phyloP scores from a whole-genome alignment of 2,888 invertebrate genomes.

The Andrena praecox region DNA sequence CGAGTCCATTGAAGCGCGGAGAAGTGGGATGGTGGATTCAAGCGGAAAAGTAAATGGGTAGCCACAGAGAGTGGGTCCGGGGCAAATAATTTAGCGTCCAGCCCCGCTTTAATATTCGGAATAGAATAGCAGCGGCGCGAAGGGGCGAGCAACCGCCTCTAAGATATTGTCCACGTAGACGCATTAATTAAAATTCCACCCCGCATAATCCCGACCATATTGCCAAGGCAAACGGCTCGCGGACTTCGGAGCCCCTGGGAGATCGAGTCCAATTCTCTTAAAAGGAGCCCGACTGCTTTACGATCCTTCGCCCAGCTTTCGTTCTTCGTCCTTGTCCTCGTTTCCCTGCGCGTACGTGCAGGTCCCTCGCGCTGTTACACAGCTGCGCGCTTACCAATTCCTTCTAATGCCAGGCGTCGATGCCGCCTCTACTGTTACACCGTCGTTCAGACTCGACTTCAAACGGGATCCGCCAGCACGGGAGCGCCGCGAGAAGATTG shows the following conservation, averaged over 20 bases:
- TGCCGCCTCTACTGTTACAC: no score
- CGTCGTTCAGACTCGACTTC: no score
- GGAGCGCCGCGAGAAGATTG: not conserved
- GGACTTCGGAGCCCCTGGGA: conserved; percentile 14
- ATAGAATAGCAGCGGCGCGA: conserved; percentile 5
- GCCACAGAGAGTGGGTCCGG: not conserved
- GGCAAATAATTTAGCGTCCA: conserved; percentile 46
- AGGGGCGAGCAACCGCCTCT: not conserved
- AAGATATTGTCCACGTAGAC: conserved; percentile 43
- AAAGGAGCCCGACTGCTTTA: conserved; percentile 28
- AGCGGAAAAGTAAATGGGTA: conserved; percentile 38
- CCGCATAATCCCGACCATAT: conserved; percentile 1
- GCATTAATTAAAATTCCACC: conserved; percentile 61
- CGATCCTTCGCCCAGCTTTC: not conserved
- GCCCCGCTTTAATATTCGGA: conserved; percentile 34
- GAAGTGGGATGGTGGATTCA: not conserved
- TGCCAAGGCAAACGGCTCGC: not conserved
- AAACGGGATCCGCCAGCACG: no score
- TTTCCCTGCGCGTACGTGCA: no score
- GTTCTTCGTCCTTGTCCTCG: not conserved
- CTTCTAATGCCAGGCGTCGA: no score
- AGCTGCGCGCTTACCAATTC: no score
- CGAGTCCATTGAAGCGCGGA: not conserved
- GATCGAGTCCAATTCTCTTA: conserved; percentile 44
- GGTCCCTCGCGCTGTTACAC: no score